Conservation (phyloP, 2,113 vertebrate species). For the Cynopterus brachyotis region DNA sequence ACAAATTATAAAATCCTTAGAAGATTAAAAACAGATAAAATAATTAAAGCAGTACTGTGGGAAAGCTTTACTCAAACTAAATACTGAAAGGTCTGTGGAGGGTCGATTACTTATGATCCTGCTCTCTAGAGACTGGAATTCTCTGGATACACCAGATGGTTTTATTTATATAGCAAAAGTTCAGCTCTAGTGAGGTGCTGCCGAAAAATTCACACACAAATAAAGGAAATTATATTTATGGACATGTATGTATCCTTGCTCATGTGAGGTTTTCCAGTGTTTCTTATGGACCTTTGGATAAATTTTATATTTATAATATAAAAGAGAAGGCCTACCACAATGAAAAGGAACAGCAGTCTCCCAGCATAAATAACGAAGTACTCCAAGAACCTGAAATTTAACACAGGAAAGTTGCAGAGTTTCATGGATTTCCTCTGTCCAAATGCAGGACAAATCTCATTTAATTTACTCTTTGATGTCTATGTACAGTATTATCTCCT, state of each 20-base stretch:
- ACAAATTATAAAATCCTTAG: conserved; percentile 58
- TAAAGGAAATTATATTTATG: conserved; percentile 48
- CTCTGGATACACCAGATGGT: conserved; percentile 83
- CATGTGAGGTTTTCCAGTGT: conserved; percentile 23
- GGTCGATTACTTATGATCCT: conserved; percentile 80
- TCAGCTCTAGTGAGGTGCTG: conserved; percentile 79
- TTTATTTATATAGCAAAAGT: conserved; percentile 84
- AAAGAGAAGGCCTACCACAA: neutral
- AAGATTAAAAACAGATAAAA: conserved; percentile 79
- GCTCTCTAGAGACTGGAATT: conserved; percentile 82
- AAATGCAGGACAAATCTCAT: neutral
- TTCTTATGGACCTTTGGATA: conserved; percentile 2
- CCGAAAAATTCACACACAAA: conserved; percentile 71
- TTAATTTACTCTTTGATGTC: conserved; percentile 52
- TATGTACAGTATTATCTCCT: neutral
- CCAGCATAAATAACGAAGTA: neutral
- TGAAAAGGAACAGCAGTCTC: conserved; percentile 32
- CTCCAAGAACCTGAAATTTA: neutral
- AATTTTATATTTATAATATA: neutral
- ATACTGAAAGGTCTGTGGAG: conserved; percentile 78
- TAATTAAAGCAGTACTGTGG: conserved; percentile 79
- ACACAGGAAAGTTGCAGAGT: neutral
- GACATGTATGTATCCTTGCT: neutral
- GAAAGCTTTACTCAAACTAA: conserved; percentile 76
- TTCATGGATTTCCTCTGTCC: neutral